Percentiles rank a stretch among this genome's conserved stretches.
Evolutionary conservation across 2,797 vertebrate genomes (phyloP).

Genomic region (Clarias platycephalus): DNA sequence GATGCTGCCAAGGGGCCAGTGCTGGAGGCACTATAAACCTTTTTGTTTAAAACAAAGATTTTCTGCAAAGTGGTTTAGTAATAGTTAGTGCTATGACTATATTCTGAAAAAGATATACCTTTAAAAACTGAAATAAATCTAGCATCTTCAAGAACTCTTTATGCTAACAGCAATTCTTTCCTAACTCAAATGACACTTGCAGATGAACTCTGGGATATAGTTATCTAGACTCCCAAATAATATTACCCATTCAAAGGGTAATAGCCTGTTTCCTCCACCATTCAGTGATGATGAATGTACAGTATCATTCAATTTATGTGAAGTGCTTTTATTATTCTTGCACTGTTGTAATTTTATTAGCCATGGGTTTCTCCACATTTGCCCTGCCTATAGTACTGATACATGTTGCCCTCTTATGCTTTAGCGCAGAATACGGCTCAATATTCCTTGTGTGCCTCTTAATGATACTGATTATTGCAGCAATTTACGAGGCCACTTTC

Average conservation of each 20-base stretch:
- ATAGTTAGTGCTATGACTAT: neutral
- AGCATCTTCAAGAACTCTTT: neutral
- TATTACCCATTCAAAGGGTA: neutral
- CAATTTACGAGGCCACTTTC: neutral
- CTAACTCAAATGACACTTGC: neutral
- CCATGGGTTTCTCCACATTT: neutral
- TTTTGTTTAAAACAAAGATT: neutral
- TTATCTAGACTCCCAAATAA: neutral
- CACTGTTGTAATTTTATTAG: conserved; percentile 11
- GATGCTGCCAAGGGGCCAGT: neutral
- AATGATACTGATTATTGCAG: neutral
- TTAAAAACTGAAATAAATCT: neutral
- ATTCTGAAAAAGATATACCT: neutral
- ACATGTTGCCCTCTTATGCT: neutral
- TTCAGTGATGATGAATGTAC: conserved; percentile 6
- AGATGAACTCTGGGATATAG: neutral
- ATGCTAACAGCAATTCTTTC: neutral
- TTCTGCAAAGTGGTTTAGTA: neutral
- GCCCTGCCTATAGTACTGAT: neutral
- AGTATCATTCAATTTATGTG: neutral
- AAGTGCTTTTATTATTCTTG: neutral
- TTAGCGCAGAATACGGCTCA: neutral
- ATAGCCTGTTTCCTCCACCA: neutral
- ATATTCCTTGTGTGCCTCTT: neutral
- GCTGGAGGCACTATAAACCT: neutral